Evolutionary conservation across 1,140 invertebrate genomes (phyloP).

Genomic region (Apis mellifera): DNA sequence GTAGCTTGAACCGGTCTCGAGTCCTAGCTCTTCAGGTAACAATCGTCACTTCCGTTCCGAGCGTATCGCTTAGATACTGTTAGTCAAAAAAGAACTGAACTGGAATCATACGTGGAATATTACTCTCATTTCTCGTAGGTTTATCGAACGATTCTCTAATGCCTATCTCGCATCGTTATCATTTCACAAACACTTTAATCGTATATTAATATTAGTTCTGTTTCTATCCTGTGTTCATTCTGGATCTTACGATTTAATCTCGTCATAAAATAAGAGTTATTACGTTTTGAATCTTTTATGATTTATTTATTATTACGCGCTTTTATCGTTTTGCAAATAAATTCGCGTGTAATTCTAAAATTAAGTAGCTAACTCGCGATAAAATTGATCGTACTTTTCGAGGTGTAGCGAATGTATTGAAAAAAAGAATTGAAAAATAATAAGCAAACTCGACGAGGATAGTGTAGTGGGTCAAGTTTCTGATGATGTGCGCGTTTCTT

Average conservation of each 20-base stretch:
- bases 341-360: background rate
- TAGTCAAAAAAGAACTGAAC: constrained; percentile 44
- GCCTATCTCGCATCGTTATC: background rate
- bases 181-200: background rate
- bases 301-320: background rate
- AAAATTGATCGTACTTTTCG: background rate
- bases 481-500: background rate
- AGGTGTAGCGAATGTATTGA: background rate
- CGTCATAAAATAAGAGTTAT: background rate
- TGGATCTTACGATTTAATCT: background rate
- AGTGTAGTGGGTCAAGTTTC: constrained; percentile 35
- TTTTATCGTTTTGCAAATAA: background rate
- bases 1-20: constrained; percentile 91
- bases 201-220: no score
- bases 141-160: background rate
- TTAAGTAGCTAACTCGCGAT: background rate
- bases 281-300: background rate
- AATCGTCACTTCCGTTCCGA: constrained; percentile 60
- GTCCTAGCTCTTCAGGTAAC: constrained; percentile 91
- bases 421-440: background rate
- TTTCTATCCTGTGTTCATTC: no score
- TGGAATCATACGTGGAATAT: background rate
- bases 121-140: background rate
- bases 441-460: background rate
- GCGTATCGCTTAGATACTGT: constrained; percentile 46